Conservation (phyloP, 2,113 vertebrate species). For the Scolopax mira region DNA sequence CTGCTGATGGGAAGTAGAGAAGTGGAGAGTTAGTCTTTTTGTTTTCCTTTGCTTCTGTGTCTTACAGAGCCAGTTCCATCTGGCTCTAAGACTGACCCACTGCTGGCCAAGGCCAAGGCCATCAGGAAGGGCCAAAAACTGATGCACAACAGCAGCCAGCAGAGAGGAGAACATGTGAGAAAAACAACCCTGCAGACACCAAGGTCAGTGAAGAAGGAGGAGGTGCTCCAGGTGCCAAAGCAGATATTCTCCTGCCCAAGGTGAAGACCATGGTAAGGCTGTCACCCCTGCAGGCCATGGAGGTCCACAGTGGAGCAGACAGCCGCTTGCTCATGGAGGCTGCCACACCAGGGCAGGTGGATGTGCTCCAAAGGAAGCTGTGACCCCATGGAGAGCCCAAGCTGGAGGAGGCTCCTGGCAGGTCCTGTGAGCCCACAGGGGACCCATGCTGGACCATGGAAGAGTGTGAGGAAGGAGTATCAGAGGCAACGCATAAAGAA, state of each 20-base stretch:
- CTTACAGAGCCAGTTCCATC: background rate
- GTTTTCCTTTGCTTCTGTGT: background rate
- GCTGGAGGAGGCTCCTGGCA: background rate
- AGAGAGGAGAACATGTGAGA: background rate
- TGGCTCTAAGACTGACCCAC: rapidly evolving
- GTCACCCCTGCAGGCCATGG: background rate
- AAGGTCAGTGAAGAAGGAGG: background rate
- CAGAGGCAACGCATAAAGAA: rapidly evolving
- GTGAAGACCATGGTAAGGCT: background rate
- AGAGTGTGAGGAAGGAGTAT: background rate
- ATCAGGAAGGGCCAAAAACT: background rate
- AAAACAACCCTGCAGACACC: background rate
- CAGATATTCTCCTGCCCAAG: rapidly evolving
- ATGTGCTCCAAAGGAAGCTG: background rate
- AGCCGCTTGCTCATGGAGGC: background rate
- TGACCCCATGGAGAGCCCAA: background rate
- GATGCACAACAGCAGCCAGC: background rate
- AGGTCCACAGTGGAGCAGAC: background rate
- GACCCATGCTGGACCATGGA: background rate
- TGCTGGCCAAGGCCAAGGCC: background rate
- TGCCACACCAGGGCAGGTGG: background rate
- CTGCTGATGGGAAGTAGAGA: background rate
- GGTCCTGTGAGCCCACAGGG: background rate
- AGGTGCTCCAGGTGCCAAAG: background rate
- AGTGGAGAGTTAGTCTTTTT: background rate